A percentile compares a stretch with the other conserved stretches of the same genome.
Conservation (phyloP, 1,140 invertebrate genomes). For the Lordiphosa mommai region DNA sequence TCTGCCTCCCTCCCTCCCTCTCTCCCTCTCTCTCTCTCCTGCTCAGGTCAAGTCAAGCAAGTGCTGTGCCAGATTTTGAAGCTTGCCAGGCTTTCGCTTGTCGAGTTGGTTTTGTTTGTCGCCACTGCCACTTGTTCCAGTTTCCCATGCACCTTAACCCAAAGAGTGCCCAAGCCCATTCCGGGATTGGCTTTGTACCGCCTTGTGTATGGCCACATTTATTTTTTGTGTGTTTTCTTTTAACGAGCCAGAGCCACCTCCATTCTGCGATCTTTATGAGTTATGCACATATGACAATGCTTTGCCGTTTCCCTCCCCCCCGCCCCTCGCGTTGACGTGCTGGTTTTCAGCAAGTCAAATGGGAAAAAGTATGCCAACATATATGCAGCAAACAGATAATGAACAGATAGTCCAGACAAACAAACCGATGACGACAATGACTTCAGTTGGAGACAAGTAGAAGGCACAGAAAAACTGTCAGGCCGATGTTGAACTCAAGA, state of each 20-base stretch:
- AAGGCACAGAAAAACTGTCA: constrained; percentile 28
- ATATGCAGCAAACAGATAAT: constrained; percentile 44
- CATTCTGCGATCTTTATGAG: constrained; percentile 50
- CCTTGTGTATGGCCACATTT: constrained; percentile 4
- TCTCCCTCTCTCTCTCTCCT: background rate
- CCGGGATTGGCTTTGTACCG: constrained; percentile 38
- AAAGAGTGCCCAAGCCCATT: constrained; percentile 58
- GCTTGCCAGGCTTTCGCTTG: constrained; percentile 69
- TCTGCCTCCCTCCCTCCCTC: background rate
- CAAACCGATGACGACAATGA: background rate
- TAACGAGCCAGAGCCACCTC: constrained; percentile 35
- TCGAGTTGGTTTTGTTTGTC: constrained; percentile 13
- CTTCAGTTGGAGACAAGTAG: constrained; percentile 1
- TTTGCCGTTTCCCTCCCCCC: background rate
- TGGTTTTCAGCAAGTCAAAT: constrained; percentile 1
- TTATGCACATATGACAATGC: constrained; percentile 62
- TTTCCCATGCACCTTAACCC: constrained; percentile 77
- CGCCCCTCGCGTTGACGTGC: constrained; percentile 19
- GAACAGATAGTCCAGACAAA: constrained; percentile 52
- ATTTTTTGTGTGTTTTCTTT: constrained; percentile 13
- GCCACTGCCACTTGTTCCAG: constrained; percentile 65
- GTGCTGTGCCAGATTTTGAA: constrained; percentile 70
- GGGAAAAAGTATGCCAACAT: constrained; percentile 57
- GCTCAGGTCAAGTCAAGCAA: constrained; percentile 66
- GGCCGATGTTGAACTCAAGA: constrained; percentile 7